Evolutionary conservation across 2,113 vertebrate species (phyloP), one percentile per base, ranked within the genome.

Genomic region (Anolis sagrei): DNA sequence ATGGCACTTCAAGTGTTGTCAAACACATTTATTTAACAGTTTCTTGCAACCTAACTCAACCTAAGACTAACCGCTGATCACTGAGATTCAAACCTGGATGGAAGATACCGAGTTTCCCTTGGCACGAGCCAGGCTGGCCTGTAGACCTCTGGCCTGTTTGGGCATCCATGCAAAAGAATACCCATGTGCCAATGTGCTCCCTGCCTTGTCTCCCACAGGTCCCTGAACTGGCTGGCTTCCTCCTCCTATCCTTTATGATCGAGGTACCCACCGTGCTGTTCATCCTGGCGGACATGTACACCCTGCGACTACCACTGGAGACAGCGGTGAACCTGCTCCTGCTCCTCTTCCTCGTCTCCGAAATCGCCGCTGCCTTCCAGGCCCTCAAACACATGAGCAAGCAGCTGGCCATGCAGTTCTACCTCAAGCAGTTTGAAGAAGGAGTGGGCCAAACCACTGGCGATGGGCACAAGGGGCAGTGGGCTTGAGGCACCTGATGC

Each of bases 201-300:
- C 0, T 3, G 3, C 7, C 51, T 79, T 88, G 85, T 89, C 79
- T 90, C 73, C 69, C 25, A 0, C 89, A 98, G 97, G 96, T 97
- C 54, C 97, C 97, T 0, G 97, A 97, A 87, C 94, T 98, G 76
- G 97, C 97, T 0, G 97, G 96, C 39, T 98, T 98, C 94, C 96
- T 97, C 92, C 94, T 98, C 29, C 93, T 98, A 78, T 97, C 97
- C 75, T 93, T 97, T 80, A 90, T 96, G 74, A 97, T 98, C 89
- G 97, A 98, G 94, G 95, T 97, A 82, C 97, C 97, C 0, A 92
- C 98, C n/a, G 90, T 98, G 86, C 96, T 98, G 34, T 98, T 98
- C 92, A 96, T 98, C 90, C 90, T 98, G 90, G 96, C 61, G 0
- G 97, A 98, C 75, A 91, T 94, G 80, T 95, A 92, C 11, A 83